phyloP scores from a whole-genome alignment of 2,113 vertebrate genomes.

The Poecilia latipinna region DNA sequence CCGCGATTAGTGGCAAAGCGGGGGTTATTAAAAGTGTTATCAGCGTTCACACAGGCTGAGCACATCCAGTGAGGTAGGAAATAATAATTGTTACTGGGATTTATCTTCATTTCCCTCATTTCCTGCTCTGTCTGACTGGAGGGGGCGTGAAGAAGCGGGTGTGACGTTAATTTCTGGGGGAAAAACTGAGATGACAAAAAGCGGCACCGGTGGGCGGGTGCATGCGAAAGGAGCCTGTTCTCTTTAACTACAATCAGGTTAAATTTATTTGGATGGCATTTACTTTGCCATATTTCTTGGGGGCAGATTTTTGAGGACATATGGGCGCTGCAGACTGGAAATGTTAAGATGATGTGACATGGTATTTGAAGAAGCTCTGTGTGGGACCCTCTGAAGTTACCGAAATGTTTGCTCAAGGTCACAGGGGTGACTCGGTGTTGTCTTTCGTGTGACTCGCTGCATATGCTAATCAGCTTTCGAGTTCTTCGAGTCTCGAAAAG shows the following conservation, averaged over 20 bases:
- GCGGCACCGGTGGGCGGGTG: neutral
- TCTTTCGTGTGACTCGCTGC: neutral
- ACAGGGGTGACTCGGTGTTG: conserved; percentile 16
- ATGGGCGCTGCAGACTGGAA: neutral
- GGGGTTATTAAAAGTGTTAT: conserved; percentile 60
- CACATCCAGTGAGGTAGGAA: conserved; percentile 44
- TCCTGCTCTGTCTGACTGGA: conserved; percentile 55
- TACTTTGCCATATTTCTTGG: conserved; percentile 21
- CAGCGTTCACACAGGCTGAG: conserved; percentile 60
- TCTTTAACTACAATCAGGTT: conserved; percentile 3
- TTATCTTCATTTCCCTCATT: conserved; percentile 63
- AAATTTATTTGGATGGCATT: conserved; percentile 42
- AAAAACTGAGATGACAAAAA: conserved; percentile 45
- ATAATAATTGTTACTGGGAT: conserved; percentile 67
- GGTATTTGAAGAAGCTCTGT: conserved; percentile 45
- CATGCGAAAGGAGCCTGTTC: neutral
- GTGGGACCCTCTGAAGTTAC: conserved; percentile 27
- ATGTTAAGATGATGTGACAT: conserved; percentile 42
- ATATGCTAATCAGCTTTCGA: too few relatives aligned
- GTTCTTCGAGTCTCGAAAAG: neutral
- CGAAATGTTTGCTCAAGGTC: conserved; percentile 20
- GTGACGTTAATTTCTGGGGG: conserved; percentile 39
- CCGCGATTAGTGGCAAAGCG: conserved; percentile 54
- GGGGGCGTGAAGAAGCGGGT: conserved; percentile 26
- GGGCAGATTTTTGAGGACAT: conserved; percentile 20